phyloP scores from a whole-genome alignment of 2,797 vertebrate species.

The Enteromius thamalakanensis region DNA sequence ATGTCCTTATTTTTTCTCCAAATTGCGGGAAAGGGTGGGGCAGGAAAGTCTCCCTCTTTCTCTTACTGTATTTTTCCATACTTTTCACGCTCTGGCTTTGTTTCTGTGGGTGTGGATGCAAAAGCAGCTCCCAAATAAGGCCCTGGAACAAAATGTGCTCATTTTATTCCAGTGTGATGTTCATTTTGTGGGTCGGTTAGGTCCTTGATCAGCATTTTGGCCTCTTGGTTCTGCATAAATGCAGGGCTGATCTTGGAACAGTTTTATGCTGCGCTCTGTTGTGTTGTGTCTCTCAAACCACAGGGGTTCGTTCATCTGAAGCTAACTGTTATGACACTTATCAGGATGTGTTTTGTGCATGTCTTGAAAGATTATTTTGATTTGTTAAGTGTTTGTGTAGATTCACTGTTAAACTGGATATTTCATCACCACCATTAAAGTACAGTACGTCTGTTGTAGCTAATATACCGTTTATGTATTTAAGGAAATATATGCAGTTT shows the following conservation, averaged over 20 bases:
- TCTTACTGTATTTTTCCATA: constrained; percentile 47
- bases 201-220: constrained; percentile 17
- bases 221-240: constrained; percentile 4
- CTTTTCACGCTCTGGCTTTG: background rate
- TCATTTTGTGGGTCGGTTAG: constrained; percentile 9
- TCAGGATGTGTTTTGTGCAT: background rate
- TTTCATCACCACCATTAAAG: background rate
- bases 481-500: background rate
- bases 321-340: background rate
- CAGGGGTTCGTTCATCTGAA: background rate
- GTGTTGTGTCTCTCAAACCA: background rate
- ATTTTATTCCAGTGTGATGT: background rate
- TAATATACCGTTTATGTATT: background rate
- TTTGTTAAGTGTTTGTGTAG: background rate
- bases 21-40: constrained; percentile 66
- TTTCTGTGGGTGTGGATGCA: constrained; percentile 45
- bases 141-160: constrained; percentile 12
- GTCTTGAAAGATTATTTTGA: background rate
- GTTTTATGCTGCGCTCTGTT: constrained; percentile 10
- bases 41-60: constrained; percentile 63
- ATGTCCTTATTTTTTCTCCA: constrained; percentile 45
- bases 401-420: background rate
- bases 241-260: background rate
- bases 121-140: constrained; percentile 5
- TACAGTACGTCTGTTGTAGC: no score